Evolutionary conservation across 2,113 vertebrate species (phyloP).

Genomic region (Pantherophis guttatus): DNA sequence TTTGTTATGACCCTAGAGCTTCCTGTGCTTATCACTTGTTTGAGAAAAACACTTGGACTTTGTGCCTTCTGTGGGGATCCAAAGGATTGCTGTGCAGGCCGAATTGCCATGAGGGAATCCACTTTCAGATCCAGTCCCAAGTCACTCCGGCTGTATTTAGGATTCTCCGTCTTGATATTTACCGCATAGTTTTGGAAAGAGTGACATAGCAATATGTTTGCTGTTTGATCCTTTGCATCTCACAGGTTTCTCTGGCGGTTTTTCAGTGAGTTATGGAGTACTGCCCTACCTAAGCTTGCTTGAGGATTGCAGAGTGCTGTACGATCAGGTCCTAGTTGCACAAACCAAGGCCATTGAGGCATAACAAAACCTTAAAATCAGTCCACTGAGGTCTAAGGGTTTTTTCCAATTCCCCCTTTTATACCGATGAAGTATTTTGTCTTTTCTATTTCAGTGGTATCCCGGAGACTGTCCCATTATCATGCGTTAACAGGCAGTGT

Average conservation of each 20-base stretch:
- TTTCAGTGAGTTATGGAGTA: neutral
- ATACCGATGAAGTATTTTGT: neutral
- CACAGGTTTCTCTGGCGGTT: neutral
- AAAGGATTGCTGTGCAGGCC: too few species aligned
- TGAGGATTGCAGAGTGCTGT: neutral
- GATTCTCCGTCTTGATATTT: neutral
- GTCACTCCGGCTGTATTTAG: neutral
- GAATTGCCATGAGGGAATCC: neutral
- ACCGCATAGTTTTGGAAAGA: neutral
- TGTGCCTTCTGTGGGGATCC: too few species aligned
- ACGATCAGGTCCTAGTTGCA: neutral
- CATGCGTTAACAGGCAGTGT: conserved; percentile 87
- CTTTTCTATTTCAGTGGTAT: conserved; percentile 75
- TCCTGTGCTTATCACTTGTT: neutral
- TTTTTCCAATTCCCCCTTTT: neutral
- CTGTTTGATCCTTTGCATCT: neutral
- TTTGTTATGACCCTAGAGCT: neutral
- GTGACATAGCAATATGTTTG: neutral
- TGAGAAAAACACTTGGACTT: neutral
- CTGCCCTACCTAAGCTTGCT: neutral
- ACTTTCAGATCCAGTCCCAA: neutral
- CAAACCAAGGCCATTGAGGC: neutral
- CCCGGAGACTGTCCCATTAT: conserved; percentile 84
- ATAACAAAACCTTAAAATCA: neutral
- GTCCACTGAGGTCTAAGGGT: neutral